phyloP scores from a whole-genome alignment of 1,140 invertebrate genomes.

The Papilio aristodemus region DNA sequence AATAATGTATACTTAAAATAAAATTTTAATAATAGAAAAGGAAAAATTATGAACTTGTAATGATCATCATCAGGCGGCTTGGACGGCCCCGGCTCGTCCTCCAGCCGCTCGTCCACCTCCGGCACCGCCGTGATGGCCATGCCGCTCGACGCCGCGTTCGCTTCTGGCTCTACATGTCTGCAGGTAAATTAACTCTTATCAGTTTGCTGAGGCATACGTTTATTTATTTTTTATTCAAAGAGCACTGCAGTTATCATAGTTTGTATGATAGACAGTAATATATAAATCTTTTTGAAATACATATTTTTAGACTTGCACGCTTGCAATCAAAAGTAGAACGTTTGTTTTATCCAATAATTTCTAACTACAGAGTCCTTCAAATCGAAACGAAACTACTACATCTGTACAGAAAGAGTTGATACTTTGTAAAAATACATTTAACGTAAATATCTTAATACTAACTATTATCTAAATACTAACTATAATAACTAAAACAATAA shows the following conservation, averaged over 20 bases:
- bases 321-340: too few relatives aligned
- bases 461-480: background rate
- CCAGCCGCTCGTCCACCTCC: conserved; percentile 15
- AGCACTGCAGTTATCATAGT: too few relatives aligned
- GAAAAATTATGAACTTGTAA: conserved; percentile 56
- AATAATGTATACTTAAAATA: too few relatives aligned
- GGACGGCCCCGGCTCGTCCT: conserved; percentile 54
- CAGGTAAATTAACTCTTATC: background rate
- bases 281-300: too few relatives aligned
- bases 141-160: conserved; percentile 21
- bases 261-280: too few relatives aligned
- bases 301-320: too few relatives aligned
- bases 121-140: conserved; percentile 1
- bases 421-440: background rate
- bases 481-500: background rate
- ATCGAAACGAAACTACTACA: background rate
- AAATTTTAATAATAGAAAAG: too few relatives aligned
- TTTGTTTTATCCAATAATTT: too few relatives aligned
- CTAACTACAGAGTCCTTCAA: too few relatives aligned
- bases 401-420: background rate
- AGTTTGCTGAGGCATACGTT: too few relatives aligned
- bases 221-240: too few relatives aligned
- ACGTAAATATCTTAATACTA: background rate
- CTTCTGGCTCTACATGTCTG: conserved; percentile 29
- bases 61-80: conserved; percentile 62